Base-by-base conservation (phyloP, 1,140 invertebrate genomes). In the Melipona quadrifasciata region DNA sequence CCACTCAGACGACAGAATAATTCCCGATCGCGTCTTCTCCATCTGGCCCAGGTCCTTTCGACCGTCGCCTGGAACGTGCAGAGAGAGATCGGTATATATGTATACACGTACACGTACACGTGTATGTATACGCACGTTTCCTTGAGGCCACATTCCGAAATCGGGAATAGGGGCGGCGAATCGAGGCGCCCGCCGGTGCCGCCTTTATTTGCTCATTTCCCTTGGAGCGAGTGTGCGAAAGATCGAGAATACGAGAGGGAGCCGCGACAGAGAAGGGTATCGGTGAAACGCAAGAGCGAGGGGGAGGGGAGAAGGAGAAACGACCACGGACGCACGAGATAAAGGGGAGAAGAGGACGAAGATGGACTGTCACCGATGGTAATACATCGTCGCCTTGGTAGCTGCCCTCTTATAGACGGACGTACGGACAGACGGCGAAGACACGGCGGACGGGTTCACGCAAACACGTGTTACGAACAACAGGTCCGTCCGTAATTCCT, bases 381-480 rank as follows among this genome's bases (percentile, higher is more conserved):
- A 94, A 94, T 94, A 94, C 93, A 94, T 94, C 93, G 92, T 93
- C 93, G 92, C 91, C 93, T 93, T 92, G 90, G 64, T 55, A 83
- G 81, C 72, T 75, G 88, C 87, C 81, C 88, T 86, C 86, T 82
- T 89, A 88, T 86, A 88, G 91, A 92, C 88, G 90, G 88, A 89
- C 90, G 80, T 79, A 86, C 83, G 80, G 87, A 89, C 88, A 82
- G 83, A 89, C 79, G 80, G 31, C 81, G 85, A 82, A 86, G 87
- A 90, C 87, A 82, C 82, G 83, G 73, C 84, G 85, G 85, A 92
- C 88, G 92, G 90, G 91, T 93, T 93, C 93, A 90, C 92, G 93
- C 93, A 93, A 94, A 94, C 94, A 94, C 93, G 94, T 94, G 93
- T 94, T 93, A 91, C 92, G 88, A 90, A 93, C 90, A 92, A 93